phyloP scores from a whole-genome alignment of 2,113 vertebrate species.

The Sterna hirundo region DNA sequence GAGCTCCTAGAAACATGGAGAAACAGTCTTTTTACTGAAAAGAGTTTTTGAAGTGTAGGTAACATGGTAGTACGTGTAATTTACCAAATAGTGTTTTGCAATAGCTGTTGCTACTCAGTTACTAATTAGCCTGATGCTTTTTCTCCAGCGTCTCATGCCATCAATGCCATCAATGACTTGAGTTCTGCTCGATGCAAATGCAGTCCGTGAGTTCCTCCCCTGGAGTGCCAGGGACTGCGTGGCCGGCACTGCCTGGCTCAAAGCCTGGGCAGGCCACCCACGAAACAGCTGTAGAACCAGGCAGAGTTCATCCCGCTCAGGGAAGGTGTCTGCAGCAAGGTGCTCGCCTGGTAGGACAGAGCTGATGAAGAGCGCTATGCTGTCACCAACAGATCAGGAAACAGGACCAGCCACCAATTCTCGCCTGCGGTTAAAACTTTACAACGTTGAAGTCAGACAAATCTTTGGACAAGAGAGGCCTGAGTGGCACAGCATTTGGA shows the following conservation, averaged over 20 bases:
- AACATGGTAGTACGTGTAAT: background rate
- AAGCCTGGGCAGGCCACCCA: background rate
- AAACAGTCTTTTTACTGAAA: background rate
- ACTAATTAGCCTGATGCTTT: background rate
- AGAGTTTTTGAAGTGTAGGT: background rate
- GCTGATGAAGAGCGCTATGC: background rate
- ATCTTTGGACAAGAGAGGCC: background rate
- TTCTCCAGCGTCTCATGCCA: background rate
- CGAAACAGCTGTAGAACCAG: background rate
- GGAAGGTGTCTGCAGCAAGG: background rate
- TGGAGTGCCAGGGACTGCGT: no score
- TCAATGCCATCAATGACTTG: background rate
- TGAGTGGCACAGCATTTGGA: background rate
- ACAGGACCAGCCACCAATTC: background rate
- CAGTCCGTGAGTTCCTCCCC: background rate
- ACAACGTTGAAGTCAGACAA: background rate
- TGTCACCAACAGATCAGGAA: background rate
- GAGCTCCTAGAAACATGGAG: background rate
- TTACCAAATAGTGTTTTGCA: background rate
- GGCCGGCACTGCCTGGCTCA: background rate
- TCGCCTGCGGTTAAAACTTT: background rate
- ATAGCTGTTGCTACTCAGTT: background rate
- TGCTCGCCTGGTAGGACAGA: background rate
- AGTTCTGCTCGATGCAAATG: background rate
- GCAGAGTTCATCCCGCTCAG: background rate